Conservation (phyloP, 2,797 vertebrate genomes). For the Manis javanica region DNA sequence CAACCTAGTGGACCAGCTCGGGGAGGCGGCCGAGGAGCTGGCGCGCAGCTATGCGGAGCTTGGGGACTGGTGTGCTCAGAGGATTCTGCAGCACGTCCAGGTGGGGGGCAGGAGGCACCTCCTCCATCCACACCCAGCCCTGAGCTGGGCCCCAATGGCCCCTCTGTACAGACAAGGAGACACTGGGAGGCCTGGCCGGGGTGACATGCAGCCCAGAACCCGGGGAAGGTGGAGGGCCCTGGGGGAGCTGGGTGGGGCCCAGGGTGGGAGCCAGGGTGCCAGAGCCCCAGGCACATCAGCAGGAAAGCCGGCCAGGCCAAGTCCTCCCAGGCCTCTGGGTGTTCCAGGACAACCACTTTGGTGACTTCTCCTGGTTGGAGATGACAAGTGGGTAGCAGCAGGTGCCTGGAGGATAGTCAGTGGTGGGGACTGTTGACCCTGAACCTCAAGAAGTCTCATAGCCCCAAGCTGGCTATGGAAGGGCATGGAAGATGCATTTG, state of each 20-base stretch:
- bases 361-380: neutral
- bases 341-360: neutral
- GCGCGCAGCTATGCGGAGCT: conserved; percentile 87
- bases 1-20: conserved; percentile 91
- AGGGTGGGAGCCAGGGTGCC: neutral
- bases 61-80: conserved; percentile 89
- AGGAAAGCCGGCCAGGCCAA: neutral
- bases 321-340: neutral
- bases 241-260: neutral
- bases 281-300: neutral
- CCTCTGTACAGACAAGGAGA: neutral
- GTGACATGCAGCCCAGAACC: neutral
- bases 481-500: neutral
- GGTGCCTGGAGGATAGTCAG: neutral
- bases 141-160: neutral
- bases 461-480: conserved; percentile 1
- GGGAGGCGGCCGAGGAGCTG: conserved; percentile 82
- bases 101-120: conserved; percentile 76
- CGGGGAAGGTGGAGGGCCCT: neutral
- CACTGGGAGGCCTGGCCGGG: neutral
- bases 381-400: neutral
- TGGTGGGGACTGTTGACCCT: neutral
- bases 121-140: neutral
- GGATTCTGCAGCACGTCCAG: conserved; percentile 92
- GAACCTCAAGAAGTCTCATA: conserved; percentile 6